phyloP scores from a whole-genome alignment of 2,797 vertebrate species.

The Clarias laeviceps region DNA sequence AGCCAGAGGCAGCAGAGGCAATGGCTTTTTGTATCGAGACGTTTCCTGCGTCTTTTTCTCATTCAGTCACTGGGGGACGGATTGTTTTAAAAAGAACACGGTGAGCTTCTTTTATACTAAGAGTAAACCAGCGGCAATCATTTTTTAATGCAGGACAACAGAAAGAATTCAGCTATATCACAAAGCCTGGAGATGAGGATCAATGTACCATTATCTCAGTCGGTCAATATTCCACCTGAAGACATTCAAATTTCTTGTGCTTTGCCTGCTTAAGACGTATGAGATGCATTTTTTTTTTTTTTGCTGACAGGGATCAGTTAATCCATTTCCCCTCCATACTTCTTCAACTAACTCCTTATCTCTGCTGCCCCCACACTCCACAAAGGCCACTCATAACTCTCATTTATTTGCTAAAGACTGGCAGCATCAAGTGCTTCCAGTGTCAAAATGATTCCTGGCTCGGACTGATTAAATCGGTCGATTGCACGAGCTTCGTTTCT shows the following conservation, averaged over 20 bases:
- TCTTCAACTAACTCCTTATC: conserved; percentile 13
- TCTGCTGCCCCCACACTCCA: not conserved
- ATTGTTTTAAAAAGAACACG: conserved; percentile 46
- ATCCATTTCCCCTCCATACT: conserved; percentile 53
- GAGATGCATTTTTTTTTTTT: conserved; percentile 27
- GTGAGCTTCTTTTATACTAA: conserved; percentile 36
- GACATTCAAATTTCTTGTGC: conserved; percentile 57
- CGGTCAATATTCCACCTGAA: conserved; percentile 55
- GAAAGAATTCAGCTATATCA: conserved; percentile 50
- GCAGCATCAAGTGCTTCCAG: conserved; percentile 50
- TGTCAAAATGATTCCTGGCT: conserved; percentile 53
- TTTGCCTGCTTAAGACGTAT: conserved; percentile 54
- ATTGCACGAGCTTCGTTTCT: conserved; percentile 37
- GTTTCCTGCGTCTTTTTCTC: conserved; percentile 34
- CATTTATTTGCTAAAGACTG: conserved; percentile 47
- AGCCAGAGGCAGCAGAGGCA: conserved; percentile 3
- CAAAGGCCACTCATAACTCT: conserved; percentile 55
- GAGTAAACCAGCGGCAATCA: conserved; percentile 43
- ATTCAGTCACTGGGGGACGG: conserved; percentile 28
- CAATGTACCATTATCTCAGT: conserved; percentile 57
- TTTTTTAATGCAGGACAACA: conserved; percentile 50
- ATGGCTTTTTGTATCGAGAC: conserved; percentile 43
- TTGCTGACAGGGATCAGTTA: conserved; percentile 53
- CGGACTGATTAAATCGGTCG: conserved; percentile 48
- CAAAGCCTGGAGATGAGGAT: conserved; percentile 47